Evolutionary conservation across 2,888 invertebrate species (phyloP).

Genomic region (Tholera decimalis): DNA sequence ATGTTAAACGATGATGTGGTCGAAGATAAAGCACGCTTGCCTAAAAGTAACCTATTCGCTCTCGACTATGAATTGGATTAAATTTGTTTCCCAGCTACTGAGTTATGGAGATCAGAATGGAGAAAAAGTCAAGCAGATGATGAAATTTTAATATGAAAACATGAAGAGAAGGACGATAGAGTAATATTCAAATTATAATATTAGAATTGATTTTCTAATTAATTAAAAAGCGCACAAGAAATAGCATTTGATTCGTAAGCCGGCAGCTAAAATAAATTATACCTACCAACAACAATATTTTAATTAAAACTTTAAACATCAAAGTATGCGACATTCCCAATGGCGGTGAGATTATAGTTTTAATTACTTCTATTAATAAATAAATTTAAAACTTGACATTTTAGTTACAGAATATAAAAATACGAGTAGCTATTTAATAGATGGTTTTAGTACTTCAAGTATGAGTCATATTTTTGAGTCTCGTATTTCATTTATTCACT

Average conservation of each 20-base stretch:
- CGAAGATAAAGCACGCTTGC: no score
- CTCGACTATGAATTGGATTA: no score
- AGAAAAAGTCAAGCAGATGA: no score
- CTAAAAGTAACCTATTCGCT: no score
- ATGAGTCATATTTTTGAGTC: not conserved
- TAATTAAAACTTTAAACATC: not conserved
- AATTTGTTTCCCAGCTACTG: no score
- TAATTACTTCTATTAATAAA: not conserved
- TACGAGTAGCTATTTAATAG: not conserved
- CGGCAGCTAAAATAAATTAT: slow-evolving; percentile 12
- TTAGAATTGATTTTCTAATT: no score
- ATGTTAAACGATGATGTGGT: no score
- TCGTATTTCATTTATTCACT: not conserved
- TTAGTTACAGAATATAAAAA: slow-evolving; percentile 9
- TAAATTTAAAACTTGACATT: slow-evolving; percentile 11
- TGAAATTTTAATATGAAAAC: no score
- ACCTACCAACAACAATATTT: not conserved
- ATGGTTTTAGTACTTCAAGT: not conserved
- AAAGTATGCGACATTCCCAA: slow-evolving; percentile 14
- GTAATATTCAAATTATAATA: no score
- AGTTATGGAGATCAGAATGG: no score
- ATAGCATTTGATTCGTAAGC: not conserved
- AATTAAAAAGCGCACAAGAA: no score
- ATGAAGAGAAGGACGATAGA: no score
- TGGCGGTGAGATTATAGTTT: slow-evolving; percentile 4